Base-by-base conservation (phyloP, 2,797 vertebrate genomes). In the Paramormyrops hopkinsi region DNA sequence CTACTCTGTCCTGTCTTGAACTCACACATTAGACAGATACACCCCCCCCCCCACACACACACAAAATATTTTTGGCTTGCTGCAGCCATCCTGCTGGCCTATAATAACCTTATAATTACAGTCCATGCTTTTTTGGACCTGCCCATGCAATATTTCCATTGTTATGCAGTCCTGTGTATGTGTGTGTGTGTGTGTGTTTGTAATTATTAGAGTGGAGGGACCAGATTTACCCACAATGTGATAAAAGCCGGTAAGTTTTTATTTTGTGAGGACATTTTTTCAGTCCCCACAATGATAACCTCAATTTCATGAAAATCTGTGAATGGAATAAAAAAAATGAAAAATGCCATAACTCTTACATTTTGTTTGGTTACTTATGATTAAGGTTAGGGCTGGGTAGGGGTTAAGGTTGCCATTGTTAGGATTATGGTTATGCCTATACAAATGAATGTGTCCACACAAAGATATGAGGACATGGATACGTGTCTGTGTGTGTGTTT, bases 91-190 rank as follows among this genome's bases (percentile, higher is more conserved):
- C 33, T 2, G 17, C 14, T 79, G 73, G 0, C 37, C 37, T 79
- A 79, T 79, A 79, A 44, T 79, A 79, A 44, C 73, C 73, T 79
- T 79, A 44, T 79, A 79, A 79, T 79, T 79, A 44, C 73, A 79
- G 19, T n/a, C 2, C 73, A 79, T 11, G 17, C 33, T 17, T 41
- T 33, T 76, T 76, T 41, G 17, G 69, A 37, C 69, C 33, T 19
- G 33, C 33, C 69, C 33, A 41, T 44, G 17, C 37, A 79, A 44
- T 41, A 44, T 79, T 79, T 79, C 41, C 73, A n/a, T 79, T 79
- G 73, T 79, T 79, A 79, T 79, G 17, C 37, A 41, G 37, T 17
- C 4, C 14, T 76, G 69, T 76, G 62, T 73, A 12, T 73, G 65
- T 69, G n/a, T 25, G 25, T 12, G 8, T 65, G 8, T 69, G 22